Conservation (phyloP, 1,140 invertebrate genomes). For the Meloidogyne exigua region DNA sequence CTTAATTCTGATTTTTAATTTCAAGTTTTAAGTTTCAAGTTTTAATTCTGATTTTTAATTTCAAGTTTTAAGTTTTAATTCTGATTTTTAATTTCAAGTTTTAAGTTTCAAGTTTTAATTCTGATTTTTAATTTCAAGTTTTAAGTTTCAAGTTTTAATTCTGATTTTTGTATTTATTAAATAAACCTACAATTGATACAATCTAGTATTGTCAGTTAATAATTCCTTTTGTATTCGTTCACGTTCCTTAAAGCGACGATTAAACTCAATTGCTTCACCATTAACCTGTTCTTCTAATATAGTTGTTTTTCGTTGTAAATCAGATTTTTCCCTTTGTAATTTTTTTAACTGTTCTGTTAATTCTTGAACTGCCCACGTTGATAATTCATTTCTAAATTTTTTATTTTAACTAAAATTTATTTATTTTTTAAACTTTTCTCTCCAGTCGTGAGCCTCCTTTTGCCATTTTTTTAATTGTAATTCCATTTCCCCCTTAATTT, state of each 20-base stretch:
- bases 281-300: constrained; percentile 27
- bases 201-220: constrained; percentile 12
- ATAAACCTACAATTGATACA: constrained; percentile 13
- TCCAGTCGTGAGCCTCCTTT: constrained; percentile 6
- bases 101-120: no score
- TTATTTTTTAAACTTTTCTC: background rate
- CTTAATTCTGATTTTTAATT: no score
- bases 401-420: background rate
- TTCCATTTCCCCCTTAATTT: background rate
- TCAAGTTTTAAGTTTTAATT: background rate
- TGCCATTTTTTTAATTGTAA: background rate
- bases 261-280: constrained; percentile 24
- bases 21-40: no score
- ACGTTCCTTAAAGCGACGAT: constrained; percentile 14
- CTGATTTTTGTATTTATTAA: background rate
- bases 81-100: no score
- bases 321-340: constrained; percentile 11
- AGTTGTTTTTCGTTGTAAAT: constrained; percentile 10
- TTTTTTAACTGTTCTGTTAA: constrained; percentile 18
- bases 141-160: no score
- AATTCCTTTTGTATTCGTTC: constrained; percentile 19
- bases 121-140: no score
- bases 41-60: no score
- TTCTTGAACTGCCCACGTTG: background rate
- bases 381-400: constrained; percentile 12